Evolutionary conservation across 1,140 invertebrate species (phyloP).

Genomic region (Holcopasites calliopsidis): DNA sequence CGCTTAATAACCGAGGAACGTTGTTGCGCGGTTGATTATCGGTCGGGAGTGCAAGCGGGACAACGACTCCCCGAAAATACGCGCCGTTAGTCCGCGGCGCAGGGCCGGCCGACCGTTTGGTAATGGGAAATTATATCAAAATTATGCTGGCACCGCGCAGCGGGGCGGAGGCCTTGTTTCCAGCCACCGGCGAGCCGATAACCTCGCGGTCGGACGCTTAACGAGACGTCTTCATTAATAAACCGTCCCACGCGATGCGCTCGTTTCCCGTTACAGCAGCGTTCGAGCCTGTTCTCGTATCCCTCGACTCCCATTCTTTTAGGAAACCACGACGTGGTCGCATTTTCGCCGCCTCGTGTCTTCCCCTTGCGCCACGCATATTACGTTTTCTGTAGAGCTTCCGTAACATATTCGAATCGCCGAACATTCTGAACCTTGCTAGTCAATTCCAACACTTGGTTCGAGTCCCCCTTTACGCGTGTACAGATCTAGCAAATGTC

Average conservation of each 20-base stretch:
- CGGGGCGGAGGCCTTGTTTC: slow-evolving; percentile 43
- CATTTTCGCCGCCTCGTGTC: slow-evolving; percentile 17
- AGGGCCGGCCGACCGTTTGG: slow-evolving; percentile 33
- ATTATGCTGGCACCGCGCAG: slow-evolving; percentile 26
- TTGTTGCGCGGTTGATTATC: slow-evolving; percentile 44
- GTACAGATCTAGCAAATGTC: too few species aligned
- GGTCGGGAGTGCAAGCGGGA: slow-evolving; percentile 9
- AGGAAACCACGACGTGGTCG: not conserved
- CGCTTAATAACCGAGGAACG: slow-evolving; percentile 1
- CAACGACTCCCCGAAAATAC: slow-evolving; percentile 34
- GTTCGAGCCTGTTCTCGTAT: slow-evolving; percentile 12
- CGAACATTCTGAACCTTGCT: too few species aligned
- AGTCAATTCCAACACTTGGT: too few species aligned
- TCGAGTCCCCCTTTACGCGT: too few species aligned
- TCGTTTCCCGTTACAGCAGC: slow-evolving; percentile 42
- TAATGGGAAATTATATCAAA: slow-evolving; percentile 58
- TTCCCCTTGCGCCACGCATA: slow-evolving; percentile 20
- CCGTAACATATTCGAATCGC: too few species aligned
- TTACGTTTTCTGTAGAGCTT: slow-evolving; percentile 26
- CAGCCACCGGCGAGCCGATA: slow-evolving; percentile 46
- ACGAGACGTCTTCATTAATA: slow-evolving; percentile 63
- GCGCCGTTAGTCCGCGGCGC: not conserved
- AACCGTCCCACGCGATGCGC: slow-evolving; percentile 54
- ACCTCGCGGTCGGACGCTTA: slow-evolving; percentile 52
- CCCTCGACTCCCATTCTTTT: not conserved